phyloP scores from a whole-genome alignment of 1,140 invertebrate genomes.

The Drosophila ananassae region DNA sequence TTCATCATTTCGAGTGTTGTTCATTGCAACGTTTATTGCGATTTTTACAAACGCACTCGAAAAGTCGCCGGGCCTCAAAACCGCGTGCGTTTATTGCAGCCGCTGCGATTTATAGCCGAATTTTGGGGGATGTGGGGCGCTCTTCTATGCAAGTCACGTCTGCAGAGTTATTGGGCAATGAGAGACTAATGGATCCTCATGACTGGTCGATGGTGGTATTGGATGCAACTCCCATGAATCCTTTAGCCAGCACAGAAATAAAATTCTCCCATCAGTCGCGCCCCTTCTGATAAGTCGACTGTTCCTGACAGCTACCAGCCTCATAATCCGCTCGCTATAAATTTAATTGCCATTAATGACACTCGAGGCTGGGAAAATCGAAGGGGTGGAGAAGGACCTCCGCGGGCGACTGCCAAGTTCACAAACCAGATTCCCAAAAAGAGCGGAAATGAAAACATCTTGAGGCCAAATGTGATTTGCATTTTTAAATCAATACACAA shows the following conservation, averaged over 20 bases:
- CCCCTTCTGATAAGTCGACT: constrained; percentile 28
- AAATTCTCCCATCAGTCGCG: constrained; percentile 25
- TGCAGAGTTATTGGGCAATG: constrained; percentile 1
- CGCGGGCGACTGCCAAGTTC: constrained; percentile 48
- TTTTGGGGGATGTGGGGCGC: constrained; percentile 2
- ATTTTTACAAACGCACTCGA: constrained; percentile 83
- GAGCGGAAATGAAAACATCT: constrained; percentile 76
- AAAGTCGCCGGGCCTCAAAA: constrained; percentile 30
- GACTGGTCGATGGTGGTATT: too few relatives aligned
- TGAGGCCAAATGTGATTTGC: constrained; percentile 76
- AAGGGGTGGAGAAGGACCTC: background rate
- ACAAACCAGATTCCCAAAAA: constrained; percentile 8
- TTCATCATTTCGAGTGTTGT: constrained; percentile 83
- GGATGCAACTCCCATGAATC: background rate
- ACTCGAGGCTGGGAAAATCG: constrained; percentile 35
- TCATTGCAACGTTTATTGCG: constrained; percentile 83
- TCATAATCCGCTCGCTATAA: constrained; percentile 74
- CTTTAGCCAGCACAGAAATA: background rate
- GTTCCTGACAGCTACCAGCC: constrained; percentile 73
- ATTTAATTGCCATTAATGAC: constrained; percentile 81
- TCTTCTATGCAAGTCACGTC: constrained; percentile 8
- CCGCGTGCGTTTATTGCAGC: constrained; percentile 39
- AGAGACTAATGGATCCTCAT: too few relatives aligned
- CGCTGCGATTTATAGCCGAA: constrained; percentile 43
- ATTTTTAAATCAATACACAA: constrained; percentile 80